Base-by-base conservation (phyloP, 2,797 vertebrate genomes). In the Parotocinclus haroldoi region DNA sequence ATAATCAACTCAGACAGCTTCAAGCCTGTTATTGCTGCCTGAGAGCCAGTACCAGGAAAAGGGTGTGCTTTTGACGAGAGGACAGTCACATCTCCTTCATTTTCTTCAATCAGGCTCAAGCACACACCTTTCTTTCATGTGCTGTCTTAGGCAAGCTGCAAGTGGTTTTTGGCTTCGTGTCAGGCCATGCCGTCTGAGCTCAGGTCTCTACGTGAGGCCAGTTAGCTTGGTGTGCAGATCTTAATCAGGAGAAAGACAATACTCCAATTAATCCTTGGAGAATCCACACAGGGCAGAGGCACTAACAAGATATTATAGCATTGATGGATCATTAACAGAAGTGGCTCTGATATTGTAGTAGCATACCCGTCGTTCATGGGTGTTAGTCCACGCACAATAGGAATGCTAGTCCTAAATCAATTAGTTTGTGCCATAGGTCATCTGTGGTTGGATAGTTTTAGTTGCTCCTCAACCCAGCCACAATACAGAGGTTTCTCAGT, bases 61-160 rank as follows among this genome's bases (percentile, higher is more conserved):
- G 76, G 74, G 72, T 69, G 79, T 63, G 37, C 49, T 19, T n/a
- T 51, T 18, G 9, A 38, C 13, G 36, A 67, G 56, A 50, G 36
- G 57, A 80, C 75, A 74, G 76, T 79, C 74, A 67, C 72, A 46
- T 73, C 78, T 75, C 74, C 79, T 81, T 87, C 70, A 79, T 85
- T 87, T 78, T 70, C 75, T 83, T 80, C 77, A 79, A 78, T 81
- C 76, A 86, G 71, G 76, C 83, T 84, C 76, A 83, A 80, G 36
- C 59, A 27, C 6, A n/a, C 40, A n/a, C 51, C 40, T 59, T 45
- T 69, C 78, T 73, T 81, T 83, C 66, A 68, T 76, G 67, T 74
- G 69, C 72, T 51, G 63, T 78, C 71, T 78, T 79, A 85, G 61
- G 76, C 67, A 68, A 73, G 37, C 71, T 73, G 73, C 71, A 70